Percentiles rank a stretch among this genome's conserved stretches.
Evolutionary conservation across 1,140 invertebrate species (phyloP).

Genomic region (Anagrus nilaparvatae): DNA sequence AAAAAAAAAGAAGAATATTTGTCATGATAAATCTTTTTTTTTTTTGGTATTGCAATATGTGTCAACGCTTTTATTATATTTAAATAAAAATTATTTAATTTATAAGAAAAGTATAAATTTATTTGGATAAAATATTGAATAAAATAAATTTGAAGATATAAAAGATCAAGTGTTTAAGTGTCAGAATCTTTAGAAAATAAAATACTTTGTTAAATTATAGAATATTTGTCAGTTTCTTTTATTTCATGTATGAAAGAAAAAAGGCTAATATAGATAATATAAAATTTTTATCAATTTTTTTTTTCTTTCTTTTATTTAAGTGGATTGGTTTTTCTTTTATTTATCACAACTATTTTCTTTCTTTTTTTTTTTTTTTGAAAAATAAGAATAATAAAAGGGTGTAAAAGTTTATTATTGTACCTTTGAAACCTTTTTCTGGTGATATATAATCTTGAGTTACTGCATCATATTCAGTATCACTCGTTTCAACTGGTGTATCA

Average conservation of each 20-base stretch:
- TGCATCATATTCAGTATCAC: constrained; percentile 30
- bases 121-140: background rate
- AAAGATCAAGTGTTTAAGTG: constrained; percentile 5
- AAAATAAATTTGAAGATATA: background rate
- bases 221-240: constrained; percentile 45
- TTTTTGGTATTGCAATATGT: too few relatives aligned
- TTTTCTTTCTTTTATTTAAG: constrained; percentile 31
- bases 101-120: constrained; percentile 22
- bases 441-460: constrained; percentile 29
- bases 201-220: constrained; percentile 33
- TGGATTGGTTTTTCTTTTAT: constrained; percentile 36
- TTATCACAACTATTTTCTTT: constrained; percentile 4
- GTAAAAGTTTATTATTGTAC: constrained; percentile 20
- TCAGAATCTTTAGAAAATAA: constrained; percentile 6
- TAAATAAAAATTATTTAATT: constrained; percentile 39
- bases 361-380: background rate
- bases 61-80: constrained; percentile 41
- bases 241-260: constrained; percentile 36
- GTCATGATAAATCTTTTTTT: too few relatives aligned
- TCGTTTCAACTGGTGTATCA: constrained; percentile 32
- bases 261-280: constrained; percentile 14
- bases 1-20: too few relatives aligned
- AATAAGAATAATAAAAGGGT: background rate
- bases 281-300: too few relatives aligned
- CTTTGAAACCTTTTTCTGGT: constrained; percentile 40